phyloP scores from a whole-genome alignment of 2,113 vertebrate genomes.

The Enhydra lutris region DNA sequence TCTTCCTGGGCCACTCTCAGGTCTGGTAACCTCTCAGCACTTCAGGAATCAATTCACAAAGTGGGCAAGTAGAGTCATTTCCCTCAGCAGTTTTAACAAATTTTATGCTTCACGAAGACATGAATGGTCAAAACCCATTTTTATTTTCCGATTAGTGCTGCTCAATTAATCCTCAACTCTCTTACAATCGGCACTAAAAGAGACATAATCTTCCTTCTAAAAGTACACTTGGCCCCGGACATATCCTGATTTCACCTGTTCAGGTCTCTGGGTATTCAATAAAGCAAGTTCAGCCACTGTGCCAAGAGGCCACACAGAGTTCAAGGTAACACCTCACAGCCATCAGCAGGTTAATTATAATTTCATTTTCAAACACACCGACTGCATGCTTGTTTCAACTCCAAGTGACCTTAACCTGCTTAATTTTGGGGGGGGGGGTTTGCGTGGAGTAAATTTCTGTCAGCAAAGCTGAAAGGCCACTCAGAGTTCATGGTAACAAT shows the following conservation, averaged over 20 bases:
- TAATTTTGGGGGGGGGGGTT: neutral
- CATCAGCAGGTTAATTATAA: conserved; percentile 61
- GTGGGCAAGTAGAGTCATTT: conserved; percentile 43
- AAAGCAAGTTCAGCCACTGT: conserved; percentile 79
- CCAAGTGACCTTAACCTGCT: conserved; percentile 83
- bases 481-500: conserved; percentile 79
- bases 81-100: conserved; percentile 54
- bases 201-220: conserved; percentile 67
- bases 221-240: conserved; percentile 69
- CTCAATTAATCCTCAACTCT: conserved; percentile 62
- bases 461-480: conserved; percentile 80
- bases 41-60: conserved; percentile 45
- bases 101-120: conserved; percentile 16
- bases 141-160: conserved; percentile 72
- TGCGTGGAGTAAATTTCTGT: conserved; percentile 77
- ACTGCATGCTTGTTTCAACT: conserved; percentile 79
- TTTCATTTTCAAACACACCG: conserved; percentile 72
- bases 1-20: neutral
- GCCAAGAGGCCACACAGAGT: conserved; percentile 79
- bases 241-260: conserved; percentile 77
- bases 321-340: conserved; percentile 80
- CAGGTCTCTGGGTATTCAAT: conserved; percentile 74
- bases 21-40: neutral
- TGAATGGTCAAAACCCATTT: conserved; percentile 54
- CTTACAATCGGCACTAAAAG: conserved; percentile 53